These are phyloP conservation scores for Coelinius sp. DNA, from an alignment of 2,888 invertebrate genomes.

Conservation along the genomic window DNA sequence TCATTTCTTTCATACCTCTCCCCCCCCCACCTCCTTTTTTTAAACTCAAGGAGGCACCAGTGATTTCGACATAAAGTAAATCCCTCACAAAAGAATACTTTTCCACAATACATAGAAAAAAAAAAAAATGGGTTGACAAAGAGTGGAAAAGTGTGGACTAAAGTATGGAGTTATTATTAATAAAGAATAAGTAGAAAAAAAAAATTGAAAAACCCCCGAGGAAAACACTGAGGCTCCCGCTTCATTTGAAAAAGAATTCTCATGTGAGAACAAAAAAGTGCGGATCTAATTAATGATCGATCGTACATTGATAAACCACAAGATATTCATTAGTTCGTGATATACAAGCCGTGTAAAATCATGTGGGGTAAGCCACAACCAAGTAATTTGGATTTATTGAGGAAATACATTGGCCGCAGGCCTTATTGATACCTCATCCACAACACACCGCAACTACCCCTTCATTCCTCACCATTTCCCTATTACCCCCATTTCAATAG, in stretches of 20 bases:
- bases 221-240: neutral
- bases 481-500: neutral
- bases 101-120: slow-evolving; percentile 13
- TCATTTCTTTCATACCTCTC: slow-evolving; percentile 34
- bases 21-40: slow-evolving; percentile 6
- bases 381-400: slow-evolving; percentile 12
- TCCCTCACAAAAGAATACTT: slow-evolving; percentile 25
- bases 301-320: slow-evolving; percentile 27
- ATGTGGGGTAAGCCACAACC: neutral
- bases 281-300: slow-evolving; percentile 39
- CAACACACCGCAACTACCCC: slow-evolving; percentile 3
- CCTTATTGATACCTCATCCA: slow-evolving; percentile 17
- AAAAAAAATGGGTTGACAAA: slow-evolving; percentile 27
- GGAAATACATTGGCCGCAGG: slow-evolving; percentile 10
- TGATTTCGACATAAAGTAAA: slow-evolving; percentile 6
- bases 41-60: slow-evolving; percentile 11
- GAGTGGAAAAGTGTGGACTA: slow-evolving; percentile 10
- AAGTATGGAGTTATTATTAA: neutral
- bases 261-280: neutral
- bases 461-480: slow-evolving; percentile 11
- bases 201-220: neutral
- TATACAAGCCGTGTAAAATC: slow-evolving; percentile 21
- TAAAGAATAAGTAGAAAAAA: slow-evolving; percentile 6
- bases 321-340: slow-evolving; percentile 35
- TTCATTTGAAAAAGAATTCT: neutral